A percentile compares a stretch with the other conserved stretches of the same genome.
phyloP scores from a whole-genome alignment of 1,140 invertebrate species.

The Proales similis region DNA sequence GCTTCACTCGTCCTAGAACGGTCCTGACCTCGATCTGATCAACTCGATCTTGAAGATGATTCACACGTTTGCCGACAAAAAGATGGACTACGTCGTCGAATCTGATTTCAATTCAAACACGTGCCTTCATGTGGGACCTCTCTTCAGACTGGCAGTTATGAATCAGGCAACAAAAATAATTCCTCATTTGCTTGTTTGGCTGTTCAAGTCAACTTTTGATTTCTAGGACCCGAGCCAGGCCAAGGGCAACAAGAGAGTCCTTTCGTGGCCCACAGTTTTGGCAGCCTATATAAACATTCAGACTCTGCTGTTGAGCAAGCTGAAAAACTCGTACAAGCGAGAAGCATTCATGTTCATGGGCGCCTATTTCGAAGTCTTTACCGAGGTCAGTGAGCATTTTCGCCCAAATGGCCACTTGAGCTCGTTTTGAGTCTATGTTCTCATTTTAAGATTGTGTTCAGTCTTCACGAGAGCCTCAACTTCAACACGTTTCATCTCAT shows the following conservation, averaged over 20 bases:
- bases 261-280: conserved; percentile 11
- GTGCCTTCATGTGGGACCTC: not conserved
- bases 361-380: conserved; percentile 30
- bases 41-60: conserved; percentile 24
- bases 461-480: conserved; percentile 11
- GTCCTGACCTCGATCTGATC: not conserved
- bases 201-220: not conserved
- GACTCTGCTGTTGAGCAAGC: conserved; percentile 14
- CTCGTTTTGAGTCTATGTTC: too few species aligned
- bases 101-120: conserved; percentile 36
- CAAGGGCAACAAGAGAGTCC: not conserved
- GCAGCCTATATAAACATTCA: conserved; percentile 18
- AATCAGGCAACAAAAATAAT: not conserved
- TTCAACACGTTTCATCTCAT: conserved; percentile 5
- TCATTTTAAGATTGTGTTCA: conserved; percentile 5
- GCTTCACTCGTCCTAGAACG: too few species aligned
- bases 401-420: too few species aligned
- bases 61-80: conserved; percentile 10
- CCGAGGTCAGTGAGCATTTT: too few species aligned
- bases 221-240: not conserved
- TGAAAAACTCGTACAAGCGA: conserved; percentile 26
- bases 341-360: conserved; percentile 25
- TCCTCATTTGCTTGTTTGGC: not conserved
- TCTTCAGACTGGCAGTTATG: conserved; percentile 13
- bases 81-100: conserved; percentile 4